These are phyloP conservation scores for Bovichtus variegatus DNA, from an alignment of 2,797 vertebrate species.

Conservation along the genomic window DNA sequence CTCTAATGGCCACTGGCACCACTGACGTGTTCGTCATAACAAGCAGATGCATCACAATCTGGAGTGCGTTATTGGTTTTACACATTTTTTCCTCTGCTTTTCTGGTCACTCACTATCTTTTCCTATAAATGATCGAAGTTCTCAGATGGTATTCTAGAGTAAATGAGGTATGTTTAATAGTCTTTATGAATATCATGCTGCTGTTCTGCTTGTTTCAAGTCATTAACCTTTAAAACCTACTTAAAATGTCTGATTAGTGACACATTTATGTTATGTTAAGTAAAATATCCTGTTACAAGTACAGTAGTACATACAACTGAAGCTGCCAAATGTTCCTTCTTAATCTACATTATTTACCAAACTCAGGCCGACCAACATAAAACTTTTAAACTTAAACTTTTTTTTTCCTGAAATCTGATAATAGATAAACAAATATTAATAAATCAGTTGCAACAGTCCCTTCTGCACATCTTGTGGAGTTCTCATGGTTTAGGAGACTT, in stretches of 20 bases:
- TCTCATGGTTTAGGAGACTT: neutral
- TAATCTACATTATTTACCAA: neutral
- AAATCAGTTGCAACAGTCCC: too few relatives aligned
- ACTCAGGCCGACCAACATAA: neutral
- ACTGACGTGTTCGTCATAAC: neutral
- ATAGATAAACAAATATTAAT: too few relatives aligned
- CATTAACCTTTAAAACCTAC: too few relatives aligned
- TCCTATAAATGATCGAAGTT: neutral
- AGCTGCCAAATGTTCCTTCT: neutral
- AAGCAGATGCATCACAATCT: conserved; percentile 3
- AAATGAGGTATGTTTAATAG: neutral
- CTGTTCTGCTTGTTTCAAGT: too few relatives aligned
- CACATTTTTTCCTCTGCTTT: too few relatives aligned
- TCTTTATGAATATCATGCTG: too few relatives aligned
- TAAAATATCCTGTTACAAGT: too few relatives aligned
- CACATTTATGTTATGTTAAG: too few relatives aligned
- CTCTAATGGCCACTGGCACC: neutral
- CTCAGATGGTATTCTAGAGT: neutral
- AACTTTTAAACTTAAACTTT: too few relatives aligned
- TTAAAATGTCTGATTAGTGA: too few relatives aligned
- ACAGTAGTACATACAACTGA: too few relatives aligned
- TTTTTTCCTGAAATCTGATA: too few relatives aligned
- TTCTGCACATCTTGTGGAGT: neutral
- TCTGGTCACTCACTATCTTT: neutral
- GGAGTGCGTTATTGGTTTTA: neutral